Evolutionary conservation across 2,113 vertebrate species (phyloP).

Genomic region (Oncorhynchus nerka): DNA sequence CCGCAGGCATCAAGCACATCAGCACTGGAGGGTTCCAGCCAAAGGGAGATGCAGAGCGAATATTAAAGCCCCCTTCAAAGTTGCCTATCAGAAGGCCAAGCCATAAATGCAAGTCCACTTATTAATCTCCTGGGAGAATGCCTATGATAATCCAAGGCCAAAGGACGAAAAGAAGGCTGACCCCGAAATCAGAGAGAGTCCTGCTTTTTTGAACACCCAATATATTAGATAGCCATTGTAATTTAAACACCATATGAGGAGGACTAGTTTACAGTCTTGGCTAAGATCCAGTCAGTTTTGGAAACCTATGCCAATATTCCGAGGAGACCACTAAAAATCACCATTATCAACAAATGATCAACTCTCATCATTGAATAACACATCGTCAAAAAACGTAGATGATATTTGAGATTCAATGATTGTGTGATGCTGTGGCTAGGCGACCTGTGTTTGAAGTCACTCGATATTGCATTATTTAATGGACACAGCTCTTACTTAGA

Average conservation of each 20-base stretch:
- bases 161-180: background rate
- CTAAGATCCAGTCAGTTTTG: no score
- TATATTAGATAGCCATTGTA: background rate
- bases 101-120: conserved; percentile 33
- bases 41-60: conserved; percentile 34
- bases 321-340: background rate
- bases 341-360: no score
- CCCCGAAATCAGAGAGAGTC: conserved; percentile 16
- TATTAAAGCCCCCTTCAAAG: conserved; percentile 40
- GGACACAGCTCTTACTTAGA: background rate
- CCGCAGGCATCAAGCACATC: conserved; percentile 45
- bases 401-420: background rate
- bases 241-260: no score
- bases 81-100: conserved; percentile 44
- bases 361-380: background rate
- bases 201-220: conserved; percentile 43
- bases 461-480: background rate
- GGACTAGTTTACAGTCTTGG: no score
- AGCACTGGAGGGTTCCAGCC: conserved; percentile 24
- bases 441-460: background rate
- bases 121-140: conserved; percentile 49
- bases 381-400: no score
- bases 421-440: background rate
- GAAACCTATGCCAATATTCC: no score
- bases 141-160: conserved; percentile 56